These are phyloP conservation scores for Condylostylus longicornis DNA, from an alignment of 1,140 invertebrate genomes.

Conservation along the genomic window DNA sequence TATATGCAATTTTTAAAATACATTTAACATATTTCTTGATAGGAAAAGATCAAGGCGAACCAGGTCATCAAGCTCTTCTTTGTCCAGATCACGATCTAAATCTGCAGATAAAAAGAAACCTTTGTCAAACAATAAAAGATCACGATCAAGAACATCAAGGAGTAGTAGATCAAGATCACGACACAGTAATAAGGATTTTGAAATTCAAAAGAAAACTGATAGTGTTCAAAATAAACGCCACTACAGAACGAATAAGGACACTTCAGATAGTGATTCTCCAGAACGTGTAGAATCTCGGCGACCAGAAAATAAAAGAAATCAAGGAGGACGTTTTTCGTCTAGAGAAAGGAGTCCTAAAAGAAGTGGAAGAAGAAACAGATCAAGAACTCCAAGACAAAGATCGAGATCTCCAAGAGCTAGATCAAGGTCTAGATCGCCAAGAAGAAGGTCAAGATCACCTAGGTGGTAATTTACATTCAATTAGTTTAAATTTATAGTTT, in stretches of 20 bases:
- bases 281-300: slow-evolving; percentile 18
- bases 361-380: slow-evolving; percentile 18
- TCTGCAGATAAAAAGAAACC: slow-evolving; percentile 13
- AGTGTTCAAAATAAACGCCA: slow-evolving; percentile 69
- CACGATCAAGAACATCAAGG: slow-evolving; percentile 16
- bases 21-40: no score
- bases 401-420: slow-evolving; percentile 26
- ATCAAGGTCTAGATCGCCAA: slow-evolving; percentile 24
- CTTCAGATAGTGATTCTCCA: slow-evolving; percentile 44
- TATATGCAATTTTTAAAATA: no score
- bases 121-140: slow-evolving; percentile 12
- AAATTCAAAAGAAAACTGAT: slow-evolving; percentile 58
- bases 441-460: slow-evolving; percentile 26
- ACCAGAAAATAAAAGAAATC: slow-evolving; percentile 10
- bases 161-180: slow-evolving; percentile 4
- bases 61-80: slow-evolving; percentile 3
- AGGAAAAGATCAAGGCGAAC: neutral
- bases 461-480: slow-evolving; percentile 16
- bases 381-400: slow-evolving; percentile 14
- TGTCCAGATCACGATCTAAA: slow-evolving; percentile 12
- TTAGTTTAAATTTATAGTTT: slow-evolving; percentile 2
- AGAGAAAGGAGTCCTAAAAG: slow-evolving; percentile 20
- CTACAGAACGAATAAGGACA: slow-evolving; percentile 72
- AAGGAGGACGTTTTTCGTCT: slow-evolving; percentile 20
- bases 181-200: slow-evolving; percentile 51